Conservation (phyloP, 2,113 vertebrate genomes). For the Crotalus horridus region DNA sequence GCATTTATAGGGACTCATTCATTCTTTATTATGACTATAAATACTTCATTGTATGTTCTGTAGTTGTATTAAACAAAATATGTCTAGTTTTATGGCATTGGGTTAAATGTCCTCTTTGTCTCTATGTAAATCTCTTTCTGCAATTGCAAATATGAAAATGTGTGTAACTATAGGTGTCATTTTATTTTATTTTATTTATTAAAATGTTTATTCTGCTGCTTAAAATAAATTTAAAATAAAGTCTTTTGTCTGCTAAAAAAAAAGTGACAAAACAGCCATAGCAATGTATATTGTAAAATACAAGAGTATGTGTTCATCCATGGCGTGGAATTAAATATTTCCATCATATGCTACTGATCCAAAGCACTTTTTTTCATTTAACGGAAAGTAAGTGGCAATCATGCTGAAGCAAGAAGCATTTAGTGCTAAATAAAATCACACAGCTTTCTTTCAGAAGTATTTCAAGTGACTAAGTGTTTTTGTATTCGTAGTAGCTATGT, state of each 20-base stretch:
- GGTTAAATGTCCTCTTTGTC: background rate
- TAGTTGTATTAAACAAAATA: conserved; percentile 29
- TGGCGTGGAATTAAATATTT: background rate
- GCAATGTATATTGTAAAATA: background rate
- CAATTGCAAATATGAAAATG: background rate
- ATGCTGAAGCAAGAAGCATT: background rate
- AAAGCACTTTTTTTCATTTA: background rate
- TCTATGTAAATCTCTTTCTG: conserved; percentile 6
- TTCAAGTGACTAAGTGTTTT: background rate
- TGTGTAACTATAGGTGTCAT: background rate
- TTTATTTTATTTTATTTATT: background rate
- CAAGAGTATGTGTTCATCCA: conserved; percentile 21
- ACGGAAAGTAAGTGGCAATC: background rate
- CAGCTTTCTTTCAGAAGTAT: background rate
- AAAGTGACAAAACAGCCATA: background rate
- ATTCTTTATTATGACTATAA: conserved; percentile 35
- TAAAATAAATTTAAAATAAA: background rate
- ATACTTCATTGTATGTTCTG: conserved; percentile 7
- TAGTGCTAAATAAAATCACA: background rate
- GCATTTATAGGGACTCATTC: conserved; percentile 36
- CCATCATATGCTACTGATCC: background rate
- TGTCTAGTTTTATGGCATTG: conserved; percentile 23
- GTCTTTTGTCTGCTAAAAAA: background rate
- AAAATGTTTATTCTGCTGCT: background rate
- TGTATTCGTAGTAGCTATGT: background rate